A percentile compares a stretch with the other conserved stretches of the same genome.
Conservation (phyloP, 2,888 invertebrate species). For the Habroteleia sp. region DNA sequence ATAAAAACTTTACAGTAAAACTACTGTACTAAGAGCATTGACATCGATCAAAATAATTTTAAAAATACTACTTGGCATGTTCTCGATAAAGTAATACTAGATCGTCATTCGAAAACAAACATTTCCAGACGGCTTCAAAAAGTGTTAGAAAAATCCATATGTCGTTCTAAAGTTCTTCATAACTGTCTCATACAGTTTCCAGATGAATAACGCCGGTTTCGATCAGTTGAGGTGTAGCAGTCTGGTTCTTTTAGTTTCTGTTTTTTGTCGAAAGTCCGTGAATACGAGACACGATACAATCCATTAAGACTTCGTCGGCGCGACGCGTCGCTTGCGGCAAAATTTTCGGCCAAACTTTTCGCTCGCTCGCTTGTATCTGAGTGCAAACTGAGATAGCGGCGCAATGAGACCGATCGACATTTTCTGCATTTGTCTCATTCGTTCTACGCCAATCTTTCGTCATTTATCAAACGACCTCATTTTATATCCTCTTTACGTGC, state of each 20-base stretch:
- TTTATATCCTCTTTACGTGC: slow-evolving; percentile 58
- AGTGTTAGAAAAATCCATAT: slow-evolving; percentile 21
- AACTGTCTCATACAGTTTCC: slow-evolving; percentile 39
- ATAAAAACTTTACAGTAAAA: too few species aligned
- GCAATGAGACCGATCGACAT: slow-evolving; percentile 60
- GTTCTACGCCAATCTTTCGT: slow-evolving; percentile 22
- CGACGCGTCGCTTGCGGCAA: slow-evolving; percentile 70
- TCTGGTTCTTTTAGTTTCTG: slow-evolving; percentile 60
- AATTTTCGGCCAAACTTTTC: slow-evolving; percentile 75
- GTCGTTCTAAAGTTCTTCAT: slow-evolving; percentile 36
- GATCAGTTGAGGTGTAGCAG: slow-evolving; percentile 51
- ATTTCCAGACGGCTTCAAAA: slow-evolving; percentile 5
- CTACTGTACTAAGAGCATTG: too few species aligned
- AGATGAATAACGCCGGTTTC: slow-evolving; percentile 49
- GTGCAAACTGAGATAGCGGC: slow-evolving; percentile 74
- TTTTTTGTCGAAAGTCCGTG: slow-evolving; percentile 66
- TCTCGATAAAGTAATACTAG: too few species aligned
- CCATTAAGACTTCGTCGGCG: slow-evolving; percentile 76
- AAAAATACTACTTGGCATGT: too few species aligned
- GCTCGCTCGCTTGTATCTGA: slow-evolving; percentile 68
- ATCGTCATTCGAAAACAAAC: slow-evolving; percentile 20
- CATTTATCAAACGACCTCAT: slow-evolving; percentile 59
- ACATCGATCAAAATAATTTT: too few species aligned
- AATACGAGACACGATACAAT: slow-evolving; percentile 73
- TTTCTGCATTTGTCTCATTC: slow-evolving; percentile 39